Conservation (phyloP, 2,113 vertebrate genomes). For the Gadus chalcogrammus region DNA sequence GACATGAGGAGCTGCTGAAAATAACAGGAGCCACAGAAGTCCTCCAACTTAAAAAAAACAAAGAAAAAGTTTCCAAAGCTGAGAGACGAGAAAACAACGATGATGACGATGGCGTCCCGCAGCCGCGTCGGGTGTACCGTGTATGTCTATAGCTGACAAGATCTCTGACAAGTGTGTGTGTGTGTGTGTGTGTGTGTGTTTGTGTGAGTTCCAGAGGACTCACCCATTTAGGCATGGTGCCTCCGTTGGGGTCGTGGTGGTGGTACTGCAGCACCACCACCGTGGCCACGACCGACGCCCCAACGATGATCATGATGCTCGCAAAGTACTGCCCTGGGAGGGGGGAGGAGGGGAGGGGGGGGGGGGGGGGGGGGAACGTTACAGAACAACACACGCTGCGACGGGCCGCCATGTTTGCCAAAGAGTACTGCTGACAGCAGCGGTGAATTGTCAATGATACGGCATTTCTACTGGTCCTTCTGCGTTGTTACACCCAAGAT, state of each 20-base stretch:
- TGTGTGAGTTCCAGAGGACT: slow-evolving; percentile 17
- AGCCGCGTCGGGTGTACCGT: too few relatives aligned
- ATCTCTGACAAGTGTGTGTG: too few relatives aligned
- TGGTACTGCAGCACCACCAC: slow-evolving; percentile 80
- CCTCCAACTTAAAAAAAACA: neutral
- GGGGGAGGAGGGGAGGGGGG: slow-evolving; percentile 20
- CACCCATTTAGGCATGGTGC: slow-evolving; percentile 81
- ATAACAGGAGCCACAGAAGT: slow-evolving; percentile 13
- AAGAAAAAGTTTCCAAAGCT: neutral
- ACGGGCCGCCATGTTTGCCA: slow-evolving; percentile 13
- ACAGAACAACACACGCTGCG: neutral
- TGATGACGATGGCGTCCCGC: too few relatives aligned
- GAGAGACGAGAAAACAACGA: too few relatives aligned
- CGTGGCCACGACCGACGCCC: slow-evolving; percentile 79
- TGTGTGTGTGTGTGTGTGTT: too few relatives aligned
- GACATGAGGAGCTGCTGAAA: slow-evolving; percentile 14
- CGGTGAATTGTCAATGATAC: slow-evolving; percentile 25
- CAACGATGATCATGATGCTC: slow-evolving; percentile 81
- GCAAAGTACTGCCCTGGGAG: slow-evolving; percentile 79
- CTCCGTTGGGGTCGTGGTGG: slow-evolving; percentile 78
- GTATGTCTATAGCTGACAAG: too few relatives aligned
- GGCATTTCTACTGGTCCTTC: slow-evolving; percentile 22
- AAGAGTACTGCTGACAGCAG: slow-evolving; percentile 31
- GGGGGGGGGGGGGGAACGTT: slow-evolving; percentile 32
- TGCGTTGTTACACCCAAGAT: slow-evolving; percentile 34